phyloP scores from a whole-genome alignment of 1,140 invertebrate genomes.

The Meloidogyne chitwoodi region DNA sequence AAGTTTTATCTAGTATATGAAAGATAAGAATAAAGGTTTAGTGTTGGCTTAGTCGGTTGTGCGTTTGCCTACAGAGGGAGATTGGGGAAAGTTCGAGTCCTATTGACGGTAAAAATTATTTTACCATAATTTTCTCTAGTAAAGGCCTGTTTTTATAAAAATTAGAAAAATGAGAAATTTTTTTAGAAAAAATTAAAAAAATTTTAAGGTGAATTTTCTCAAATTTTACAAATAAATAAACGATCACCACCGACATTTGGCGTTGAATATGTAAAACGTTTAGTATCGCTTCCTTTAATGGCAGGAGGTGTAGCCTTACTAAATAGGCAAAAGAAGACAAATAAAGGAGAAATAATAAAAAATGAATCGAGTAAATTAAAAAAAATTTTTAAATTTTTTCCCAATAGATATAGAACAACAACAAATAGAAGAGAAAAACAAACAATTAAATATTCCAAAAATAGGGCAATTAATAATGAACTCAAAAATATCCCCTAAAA shows the following conservation, averaged over 20 bases:
- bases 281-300: background rate
- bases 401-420: background rate
- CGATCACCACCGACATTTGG: background rate
- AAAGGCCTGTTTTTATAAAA: too few species aligned
- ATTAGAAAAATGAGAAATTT: too few species aligned
- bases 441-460: background rate
- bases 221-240: background rate
- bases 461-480: background rate
- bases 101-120: too few species aligned
- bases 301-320: background rate
- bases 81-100: too few species aligned
- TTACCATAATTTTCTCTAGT: too few species aligned
- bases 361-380: background rate
- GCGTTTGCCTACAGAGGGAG: too few species aligned
- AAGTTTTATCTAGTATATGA: too few species aligned
- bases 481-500: background rate
- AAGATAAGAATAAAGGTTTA: too few species aligned
- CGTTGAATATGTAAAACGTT: background rate
- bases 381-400: background rate
- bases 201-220: background rate
- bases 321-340: background rate
- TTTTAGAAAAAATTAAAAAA: background rate
- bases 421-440: background rate
- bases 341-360: background rate
- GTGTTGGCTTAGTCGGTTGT: too few species aligned